Evolutionary conservation across 2,888 invertebrate species (phyloP), one percentile per base, ranked within the genome.

Genomic region (Clusia tigrina): DNA sequence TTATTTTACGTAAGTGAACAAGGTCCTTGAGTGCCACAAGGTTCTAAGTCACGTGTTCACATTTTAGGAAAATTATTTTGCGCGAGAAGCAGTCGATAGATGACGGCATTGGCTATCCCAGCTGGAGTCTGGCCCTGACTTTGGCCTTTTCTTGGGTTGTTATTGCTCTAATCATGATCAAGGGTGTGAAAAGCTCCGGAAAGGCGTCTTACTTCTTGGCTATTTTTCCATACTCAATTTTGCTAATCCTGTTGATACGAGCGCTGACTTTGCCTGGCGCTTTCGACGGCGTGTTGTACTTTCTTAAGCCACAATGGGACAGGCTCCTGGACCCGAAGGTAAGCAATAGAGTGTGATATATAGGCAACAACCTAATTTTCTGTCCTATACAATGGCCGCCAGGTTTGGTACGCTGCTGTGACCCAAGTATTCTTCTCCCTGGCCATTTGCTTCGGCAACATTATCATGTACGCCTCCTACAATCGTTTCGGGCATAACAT

Each of bases 141-240:
- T 79, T 89, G 1, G 74, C 85, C 0, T 68, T 84, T 26, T 85
- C 88, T 1, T 89, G 89, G 89, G 62, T 83, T 23, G 73, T 84
- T 20, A 85, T 89, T 18, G 85, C 85, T 26, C 71, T 84, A 2
- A 85, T 88, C 52, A 79, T 88, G 51, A 83, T 85, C 9, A 85
- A 85, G 62, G 89, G 88, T 2, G 85, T 89, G 2, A 85, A 86
- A 71, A 87, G 87, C 68, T 86, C 88, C 1, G 89, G 89, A 38
- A 89, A 88, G 76, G 88, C 87, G 0, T 88, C 91, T 1, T 91
- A 91, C 77, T 88, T 92, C 71, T 86, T 91, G 2, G 91, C 91
- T 0, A 81, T 90, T 18, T 89, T 90, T 74, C 90, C 90, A 0
- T 89, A 89, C 72, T 76, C 86, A 48, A 85, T 91, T 53, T 85